These are phyloP conservation scores for Hemicentrotus pulcherrimus DNA, from an alignment of 35 echinoderm and acorn worm genomes.

Conservation along the genomic window DNA sequence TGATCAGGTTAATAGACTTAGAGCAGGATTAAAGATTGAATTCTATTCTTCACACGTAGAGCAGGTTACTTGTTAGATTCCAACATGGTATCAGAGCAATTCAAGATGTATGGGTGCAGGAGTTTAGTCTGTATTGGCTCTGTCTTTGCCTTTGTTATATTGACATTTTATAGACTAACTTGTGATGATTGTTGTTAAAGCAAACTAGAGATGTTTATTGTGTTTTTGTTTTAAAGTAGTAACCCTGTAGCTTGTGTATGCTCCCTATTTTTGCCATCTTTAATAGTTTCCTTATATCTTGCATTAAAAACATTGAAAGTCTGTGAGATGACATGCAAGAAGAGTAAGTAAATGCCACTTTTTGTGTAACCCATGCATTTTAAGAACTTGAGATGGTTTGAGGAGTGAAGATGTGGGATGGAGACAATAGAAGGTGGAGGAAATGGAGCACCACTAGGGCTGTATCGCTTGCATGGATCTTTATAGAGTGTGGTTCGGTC, in stretches of 20 bases:
- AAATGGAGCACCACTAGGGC: not conserved
- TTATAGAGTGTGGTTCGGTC: not conserved
- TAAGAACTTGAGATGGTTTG: not conserved
- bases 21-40: not conserved
- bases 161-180: not conserved
- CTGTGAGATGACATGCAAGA: not conserved
- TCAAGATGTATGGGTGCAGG: not conserved
- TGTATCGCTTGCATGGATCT: conserved; percentile 9
- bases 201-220: not conserved
- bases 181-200: not conserved
- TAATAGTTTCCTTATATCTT: not conserved
- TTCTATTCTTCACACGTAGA: not conserved
- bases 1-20: not conserved
- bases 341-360: not conserved
- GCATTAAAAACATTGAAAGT: not conserved
- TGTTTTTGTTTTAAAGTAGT: too few species aligned
- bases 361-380: not conserved
- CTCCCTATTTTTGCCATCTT: not conserved
- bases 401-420: not conserved
- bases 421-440: not conserved
- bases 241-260: too few species aligned
- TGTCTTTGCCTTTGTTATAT: not conserved
- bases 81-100: not conserved
- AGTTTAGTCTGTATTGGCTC: not conserved
- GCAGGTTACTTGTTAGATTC: not conserved